Conservation (phyloP, 1,140 invertebrate species). For the Teleogryllus occipitalis region DNA sequence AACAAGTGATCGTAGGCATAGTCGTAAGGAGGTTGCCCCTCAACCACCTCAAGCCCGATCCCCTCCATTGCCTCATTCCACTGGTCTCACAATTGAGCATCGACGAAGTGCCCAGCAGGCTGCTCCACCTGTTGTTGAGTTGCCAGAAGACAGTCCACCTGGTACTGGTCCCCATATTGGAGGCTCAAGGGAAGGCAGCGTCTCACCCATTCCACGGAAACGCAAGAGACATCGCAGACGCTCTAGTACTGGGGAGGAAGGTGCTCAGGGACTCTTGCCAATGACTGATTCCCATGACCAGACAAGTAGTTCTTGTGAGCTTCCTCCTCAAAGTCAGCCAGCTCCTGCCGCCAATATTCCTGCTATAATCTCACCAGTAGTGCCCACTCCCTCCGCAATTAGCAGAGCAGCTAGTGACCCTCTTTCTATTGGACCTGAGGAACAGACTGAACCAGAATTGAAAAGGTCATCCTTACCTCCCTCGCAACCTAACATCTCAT, state of each 20-base stretch:
- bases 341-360: constrained; percentile 27
- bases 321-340: constrained; percentile 23
- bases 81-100: constrained; percentile 18
- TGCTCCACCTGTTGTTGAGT: constrained; percentile 10
- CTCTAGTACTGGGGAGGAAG: constrained; percentile 28
- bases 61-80: constrained; percentile 11
- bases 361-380: constrained; percentile 28
- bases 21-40: constrained; percentile 29
- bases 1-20: constrained; percentile 30
- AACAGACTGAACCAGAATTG: constrained; percentile 10
- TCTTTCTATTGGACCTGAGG: not conserved
- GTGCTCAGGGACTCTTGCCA: not conserved
- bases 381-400: constrained; percentile 23
- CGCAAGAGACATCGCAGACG: constrained; percentile 28
- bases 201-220: constrained; percentile 30
- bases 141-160: constrained; percentile 13
- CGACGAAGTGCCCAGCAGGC: constrained; percentile 10
- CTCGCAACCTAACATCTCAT: constrained; percentile 22
- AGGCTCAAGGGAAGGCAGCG: constrained; percentile 27
- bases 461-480: constrained; percentile 13
- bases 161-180: constrained; percentile 13
- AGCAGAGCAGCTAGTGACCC: not conserved
- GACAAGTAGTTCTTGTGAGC: constrained; percentile 18
- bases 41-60: constrained; percentile 34
- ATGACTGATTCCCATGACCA: constrained; percentile 7